Evolutionary conservation across 2,888 invertebrate species (phyloP), one percentile per base, ranked within the genome.

Genomic region (Nysson spinosus): DNA sequence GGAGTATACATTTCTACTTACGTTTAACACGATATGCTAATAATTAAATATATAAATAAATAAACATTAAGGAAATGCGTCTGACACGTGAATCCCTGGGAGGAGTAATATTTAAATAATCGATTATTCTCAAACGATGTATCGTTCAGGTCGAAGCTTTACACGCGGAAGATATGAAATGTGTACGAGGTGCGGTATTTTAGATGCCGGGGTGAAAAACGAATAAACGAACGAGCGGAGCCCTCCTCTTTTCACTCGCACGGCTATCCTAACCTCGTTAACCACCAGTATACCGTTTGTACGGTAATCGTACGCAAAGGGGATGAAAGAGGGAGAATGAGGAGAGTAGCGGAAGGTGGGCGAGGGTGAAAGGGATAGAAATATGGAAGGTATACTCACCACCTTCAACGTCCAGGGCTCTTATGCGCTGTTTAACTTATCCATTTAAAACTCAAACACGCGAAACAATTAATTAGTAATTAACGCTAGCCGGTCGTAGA

Each of bases 381-480:
- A 50, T 46, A 44, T 39, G 57, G 56, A 64, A 39, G 44, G 35
- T 69, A 71, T 37, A 44, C 30, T 20, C 34, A 34, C 51, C 44
- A 52, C 61, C 54, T 65, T 63, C 52, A 39, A 55, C 52, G 54
- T 61, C 55, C 60, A 62, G 63, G 26, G 57, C 74, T 78, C 79
- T 76, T 76, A 74, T 71, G 73, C 76, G 71, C 74, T 81, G 79
- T 84, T 85, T 84, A 79, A 86, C 79, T 85, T 85, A 80, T 80
- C 81, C 77, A 83, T 82, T 83, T 79, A 76, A 81, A 85, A 86
- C 76, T 84, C 84, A 86, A 85, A 86, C 84, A 84, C 79, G 76
- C 80, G 79, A 84, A 83, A 85, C 85, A 85, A 85, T 86, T 85
- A 86, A 85, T 85, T 85, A 84, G 80, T 82, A 84, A 85, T 86